Conservation (phyloP, 2,888 invertebrate genomes). For the Epirrita christyi region DNA sequence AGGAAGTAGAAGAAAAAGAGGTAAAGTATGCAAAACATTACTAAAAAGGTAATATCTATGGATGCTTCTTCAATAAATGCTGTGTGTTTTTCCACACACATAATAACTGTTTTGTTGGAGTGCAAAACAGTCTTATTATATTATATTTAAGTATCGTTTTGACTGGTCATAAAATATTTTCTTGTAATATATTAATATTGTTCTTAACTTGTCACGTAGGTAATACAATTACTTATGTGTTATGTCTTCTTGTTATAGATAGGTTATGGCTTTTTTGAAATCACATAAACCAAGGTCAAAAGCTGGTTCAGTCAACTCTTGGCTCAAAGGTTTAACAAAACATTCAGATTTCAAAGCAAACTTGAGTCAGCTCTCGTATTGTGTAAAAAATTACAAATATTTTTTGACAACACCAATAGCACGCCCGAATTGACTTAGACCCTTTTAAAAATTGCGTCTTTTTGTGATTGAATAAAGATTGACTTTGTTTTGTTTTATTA, state of each 20-base stretch:
- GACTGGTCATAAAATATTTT: not conserved
- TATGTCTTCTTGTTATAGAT: too few species aligned
- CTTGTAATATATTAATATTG: not conserved
- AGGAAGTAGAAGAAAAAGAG: too few species aligned
- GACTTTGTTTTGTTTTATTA: not conserved
- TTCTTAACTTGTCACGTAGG: too few species aligned
- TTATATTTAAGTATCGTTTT: not conserved
- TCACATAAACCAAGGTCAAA: not conserved
- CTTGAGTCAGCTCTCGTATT: not conserved
- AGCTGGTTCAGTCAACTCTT: not conserved
- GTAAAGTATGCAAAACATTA: too few species aligned
- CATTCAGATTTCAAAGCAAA: not conserved
- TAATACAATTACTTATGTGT: too few species aligned
- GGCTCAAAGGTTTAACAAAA: not conserved
- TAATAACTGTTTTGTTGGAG: too few species aligned
- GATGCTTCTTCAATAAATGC: too few species aligned
- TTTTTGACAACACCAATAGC: not conserved
- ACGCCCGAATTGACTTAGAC: not conserved
- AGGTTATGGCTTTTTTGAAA: not conserved
- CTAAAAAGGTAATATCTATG: too few species aligned
- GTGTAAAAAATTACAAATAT: not conserved
- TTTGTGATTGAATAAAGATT: not conserved
- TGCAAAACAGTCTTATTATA: too few species aligned
- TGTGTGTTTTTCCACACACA: too few species aligned
- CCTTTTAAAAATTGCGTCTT: not conserved